Conservation (phyloP, 2,888 invertebrate species). For the Cosmorhoe ocellata region DNA sequence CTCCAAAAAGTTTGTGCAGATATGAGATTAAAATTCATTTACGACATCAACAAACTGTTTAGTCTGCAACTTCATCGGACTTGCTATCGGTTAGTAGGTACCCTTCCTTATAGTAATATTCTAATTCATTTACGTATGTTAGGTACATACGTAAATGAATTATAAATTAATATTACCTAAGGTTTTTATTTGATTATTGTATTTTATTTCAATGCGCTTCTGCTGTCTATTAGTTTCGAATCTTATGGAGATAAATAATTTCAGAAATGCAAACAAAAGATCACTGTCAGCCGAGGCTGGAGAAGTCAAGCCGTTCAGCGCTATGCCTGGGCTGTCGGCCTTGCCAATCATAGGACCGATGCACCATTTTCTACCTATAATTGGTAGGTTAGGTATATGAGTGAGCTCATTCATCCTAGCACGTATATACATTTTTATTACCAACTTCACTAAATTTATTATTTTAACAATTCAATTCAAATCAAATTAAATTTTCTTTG, state of each 20-base stretch:
- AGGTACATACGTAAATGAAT: too few species aligned
- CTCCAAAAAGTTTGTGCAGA: too few species aligned
- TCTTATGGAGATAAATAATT: not conserved
- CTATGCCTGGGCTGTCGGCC: slow-evolving; percentile 63
- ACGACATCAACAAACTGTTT: slow-evolving; percentile 13
- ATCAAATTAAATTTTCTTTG: too few species aligned
- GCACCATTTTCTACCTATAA: slow-evolving; percentile 19
- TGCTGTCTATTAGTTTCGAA: too few species aligned
- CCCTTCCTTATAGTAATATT: not conserved
- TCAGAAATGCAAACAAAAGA: slow-evolving; percentile 3
- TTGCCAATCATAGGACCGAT: slow-evolving; percentile 63
- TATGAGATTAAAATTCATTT: slow-evolving; percentile 8
- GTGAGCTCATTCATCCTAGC: too few species aligned
- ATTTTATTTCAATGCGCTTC: too few species aligned
- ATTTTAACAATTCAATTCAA: too few species aligned
- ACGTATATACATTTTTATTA: too few species aligned
- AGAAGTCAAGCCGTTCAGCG: slow-evolving; percentile 51
- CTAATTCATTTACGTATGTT: too few species aligned
- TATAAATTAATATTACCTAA: too few species aligned
- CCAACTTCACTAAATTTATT: too few species aligned
- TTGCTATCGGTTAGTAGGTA: slow-evolving; percentile 10
- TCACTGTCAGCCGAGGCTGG: slow-evolving; percentile 3
- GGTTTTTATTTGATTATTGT: too few species aligned
- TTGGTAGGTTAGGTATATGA: slow-evolving; percentile 4
- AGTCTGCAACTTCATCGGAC: slow-evolving; percentile 35